phyloP scores from a whole-genome alignment of 2,113 vertebrate genomes.

The Gadus macrocephalus region DNA sequence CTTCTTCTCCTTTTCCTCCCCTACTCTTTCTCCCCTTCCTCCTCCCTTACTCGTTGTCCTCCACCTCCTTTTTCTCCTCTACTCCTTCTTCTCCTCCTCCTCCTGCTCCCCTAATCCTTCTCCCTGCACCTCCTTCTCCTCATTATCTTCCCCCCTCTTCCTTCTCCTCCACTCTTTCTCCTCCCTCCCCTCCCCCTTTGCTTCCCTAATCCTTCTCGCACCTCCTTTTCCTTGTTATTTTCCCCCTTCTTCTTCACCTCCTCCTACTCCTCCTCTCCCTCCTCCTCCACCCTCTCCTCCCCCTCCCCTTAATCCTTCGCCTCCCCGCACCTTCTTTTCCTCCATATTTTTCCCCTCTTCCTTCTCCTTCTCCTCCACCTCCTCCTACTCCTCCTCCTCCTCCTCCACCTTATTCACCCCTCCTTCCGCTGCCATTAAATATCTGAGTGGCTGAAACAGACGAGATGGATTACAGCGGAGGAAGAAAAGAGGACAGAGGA shows the following conservation, averaged over 20 bases:
- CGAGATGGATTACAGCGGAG: constrained; percentile 32
- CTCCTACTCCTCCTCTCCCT: too few species aligned
- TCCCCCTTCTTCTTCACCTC: too few species aligned
- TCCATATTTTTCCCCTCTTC: too few species aligned
- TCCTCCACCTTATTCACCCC: constrained; percentile 17
- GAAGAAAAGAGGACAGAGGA: background rate
- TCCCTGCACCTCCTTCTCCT: background rate
- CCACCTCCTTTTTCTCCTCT: background rate
- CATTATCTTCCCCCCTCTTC: background rate
- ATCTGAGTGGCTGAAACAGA: constrained; percentile 38
- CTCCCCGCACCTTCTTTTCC: too few species aligned
- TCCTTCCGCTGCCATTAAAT: constrained; percentile 54
- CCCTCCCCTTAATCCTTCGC: too few species aligned
- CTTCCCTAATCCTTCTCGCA: too few species aligned
- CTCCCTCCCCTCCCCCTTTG: background rate
- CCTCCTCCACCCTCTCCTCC: too few species aligned
- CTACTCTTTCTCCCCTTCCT: background rate
- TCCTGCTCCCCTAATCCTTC: background rate
- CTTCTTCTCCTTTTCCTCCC: background rate
- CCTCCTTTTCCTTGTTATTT: too few species aligned
- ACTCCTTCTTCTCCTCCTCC: background rate
- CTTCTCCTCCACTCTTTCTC: background rate
- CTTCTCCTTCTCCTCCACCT: too few species aligned
- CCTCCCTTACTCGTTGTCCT: background rate
- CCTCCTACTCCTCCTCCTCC: constrained; percentile 3